These are phyloP conservation scores for Dendronephthya gigantea DNA, from an alignment of 64 coral and sea anemone genomes.

Conservation along the genomic window DNA sequence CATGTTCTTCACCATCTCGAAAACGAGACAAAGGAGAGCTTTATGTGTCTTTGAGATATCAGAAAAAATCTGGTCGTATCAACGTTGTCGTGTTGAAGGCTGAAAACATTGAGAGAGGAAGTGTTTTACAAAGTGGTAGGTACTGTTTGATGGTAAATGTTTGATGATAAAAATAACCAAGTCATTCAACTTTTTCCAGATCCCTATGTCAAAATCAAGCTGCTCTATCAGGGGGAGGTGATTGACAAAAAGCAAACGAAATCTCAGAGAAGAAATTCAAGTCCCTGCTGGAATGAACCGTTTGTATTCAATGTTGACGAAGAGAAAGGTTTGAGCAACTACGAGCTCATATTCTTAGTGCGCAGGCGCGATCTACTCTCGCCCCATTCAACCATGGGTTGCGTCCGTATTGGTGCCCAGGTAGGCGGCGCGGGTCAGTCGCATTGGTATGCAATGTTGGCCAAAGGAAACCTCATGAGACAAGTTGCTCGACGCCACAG, in stretches of 20 bases:
- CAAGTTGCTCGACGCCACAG: neutral
- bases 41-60: neutral
- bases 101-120: neutral
- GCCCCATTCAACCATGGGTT: neutral
- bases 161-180: neutral
- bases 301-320: neutral
- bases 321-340: neutral
- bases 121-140: neutral
- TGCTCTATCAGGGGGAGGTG: neutral
- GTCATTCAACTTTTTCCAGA: neutral
- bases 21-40: neutral
- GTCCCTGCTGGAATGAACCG: neutral
- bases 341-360: neutral
- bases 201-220: neutral
- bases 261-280: neutral
- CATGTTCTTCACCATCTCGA: neutral
- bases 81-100: slow-evolving; percentile 1
- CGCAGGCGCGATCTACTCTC: neutral
- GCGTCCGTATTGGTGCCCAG: neutral
- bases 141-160: no score
- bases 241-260: neutral
- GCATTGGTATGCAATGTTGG: neutral
- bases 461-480: neutral
- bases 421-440: neutral
- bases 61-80: neutral